These are phyloP conservation scores for Trissolcus japonicus DNA, from an alignment of 2,888 invertebrate genomes.

Conservation along the genomic window DNA sequence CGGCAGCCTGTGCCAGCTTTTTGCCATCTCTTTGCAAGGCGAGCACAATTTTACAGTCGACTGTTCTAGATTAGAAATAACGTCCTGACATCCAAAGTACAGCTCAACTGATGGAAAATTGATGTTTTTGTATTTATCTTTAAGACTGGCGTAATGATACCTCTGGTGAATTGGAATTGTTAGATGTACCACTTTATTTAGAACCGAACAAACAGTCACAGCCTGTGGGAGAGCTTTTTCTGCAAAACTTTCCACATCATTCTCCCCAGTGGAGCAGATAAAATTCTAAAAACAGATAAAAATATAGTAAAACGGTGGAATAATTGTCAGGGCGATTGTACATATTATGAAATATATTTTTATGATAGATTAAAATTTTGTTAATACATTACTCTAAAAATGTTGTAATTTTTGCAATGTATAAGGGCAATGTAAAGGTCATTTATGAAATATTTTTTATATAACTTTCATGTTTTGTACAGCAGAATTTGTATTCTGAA, in stretches of 20 bases:
- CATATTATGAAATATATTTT: background rate
- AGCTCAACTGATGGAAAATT: slow-evolving; percentile 64
- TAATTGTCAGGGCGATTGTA: background rate
- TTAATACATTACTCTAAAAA: background rate
- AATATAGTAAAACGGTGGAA: background rate
- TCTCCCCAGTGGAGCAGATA: slow-evolving; percentile 69
- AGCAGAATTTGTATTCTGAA: background rate
- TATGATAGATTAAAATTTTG: background rate
- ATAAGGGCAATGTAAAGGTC: too few relatives aligned
- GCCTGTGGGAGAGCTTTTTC: slow-evolving; percentile 68
- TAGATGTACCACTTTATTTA: slow-evolving; percentile 57
- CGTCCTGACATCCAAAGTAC: slow-evolving; percentile 67
- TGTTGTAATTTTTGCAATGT: too few relatives aligned
- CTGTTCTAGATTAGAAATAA: slow-evolving; percentile 64
- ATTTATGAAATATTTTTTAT: too few relatives aligned
- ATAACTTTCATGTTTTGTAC: too few relatives aligned
- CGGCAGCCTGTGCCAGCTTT: slow-evolving; percentile 70
- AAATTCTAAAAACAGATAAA: slow-evolving; percentile 60
- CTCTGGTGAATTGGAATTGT: slow-evolving; percentile 70
- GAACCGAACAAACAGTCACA: slow-evolving; percentile 64
- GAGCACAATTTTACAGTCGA: slow-evolving; percentile 68
- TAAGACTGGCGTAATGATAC: slow-evolving; percentile 64
- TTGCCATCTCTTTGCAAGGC: slow-evolving; percentile 63
- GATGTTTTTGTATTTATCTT: slow-evolving; percentile 61
- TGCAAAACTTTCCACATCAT: slow-evolving; percentile 70